Evolutionary conservation across 2,797 vertebrate species (phyloP).

Genomic region (Sarcophilus harrisii): DNA sequence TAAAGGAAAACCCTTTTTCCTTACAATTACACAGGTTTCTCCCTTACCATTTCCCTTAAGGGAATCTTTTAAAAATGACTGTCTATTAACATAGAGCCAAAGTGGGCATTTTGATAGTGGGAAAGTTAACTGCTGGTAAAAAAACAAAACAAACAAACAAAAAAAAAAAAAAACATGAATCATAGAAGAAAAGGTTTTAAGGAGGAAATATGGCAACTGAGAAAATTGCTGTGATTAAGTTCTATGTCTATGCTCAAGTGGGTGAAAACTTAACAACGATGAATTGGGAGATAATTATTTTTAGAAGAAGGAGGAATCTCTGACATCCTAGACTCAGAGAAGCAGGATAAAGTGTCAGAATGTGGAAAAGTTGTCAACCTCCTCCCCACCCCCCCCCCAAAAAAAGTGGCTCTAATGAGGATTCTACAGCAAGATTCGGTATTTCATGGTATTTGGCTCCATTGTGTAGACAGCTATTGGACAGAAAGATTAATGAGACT

Average conservation of each 20-base stretch:
- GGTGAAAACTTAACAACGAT: conserved; percentile 20
- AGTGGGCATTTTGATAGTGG: background rate
- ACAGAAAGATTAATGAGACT: background rate
- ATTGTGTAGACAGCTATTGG: background rate
- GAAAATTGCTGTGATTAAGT: background rate
- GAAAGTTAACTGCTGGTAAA: conserved; percentile 43
- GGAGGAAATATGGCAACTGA: background rate
- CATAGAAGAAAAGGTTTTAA: background rate
- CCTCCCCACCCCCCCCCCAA: background rate
- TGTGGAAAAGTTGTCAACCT: conserved; percentile 35
- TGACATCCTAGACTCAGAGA: conserved; percentile 20
- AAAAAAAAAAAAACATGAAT: background rate
- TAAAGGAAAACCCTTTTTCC: background rate
- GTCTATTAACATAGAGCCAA: background rate
- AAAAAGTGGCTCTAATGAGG: background rate
- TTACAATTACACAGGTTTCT: conserved; percentile 11
- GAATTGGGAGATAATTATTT: conserved; percentile 36
- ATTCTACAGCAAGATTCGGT: background rate
- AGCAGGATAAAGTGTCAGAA: conserved; percentile 49
- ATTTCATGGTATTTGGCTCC: background rate
- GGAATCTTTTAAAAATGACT: conserved; percentile 52
- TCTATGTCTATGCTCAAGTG: background rate
- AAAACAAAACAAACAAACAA: no score
- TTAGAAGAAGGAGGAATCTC: background rate
- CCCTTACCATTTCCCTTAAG: conserved; percentile 36